A percentile compares a stretch with the other conserved stretches of the same genome.
Evolutionary conservation across 2,113 vertebrate species (phyloP).

Genomic region (Lucifuga dentata): DNA sequence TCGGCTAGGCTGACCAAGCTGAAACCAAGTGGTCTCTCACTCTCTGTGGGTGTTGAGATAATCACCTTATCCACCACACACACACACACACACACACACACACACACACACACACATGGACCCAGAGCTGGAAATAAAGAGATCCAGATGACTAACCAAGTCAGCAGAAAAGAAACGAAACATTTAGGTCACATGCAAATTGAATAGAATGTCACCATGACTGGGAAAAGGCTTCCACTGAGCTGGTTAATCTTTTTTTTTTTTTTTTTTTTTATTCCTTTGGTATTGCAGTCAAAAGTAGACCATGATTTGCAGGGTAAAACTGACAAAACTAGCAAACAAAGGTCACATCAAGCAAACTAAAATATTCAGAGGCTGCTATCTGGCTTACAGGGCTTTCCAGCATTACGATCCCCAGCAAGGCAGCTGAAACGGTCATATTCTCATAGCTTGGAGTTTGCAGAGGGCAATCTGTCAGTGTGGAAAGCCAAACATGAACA

Average conservation of each 20-base stretch:
- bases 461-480: slow-evolving; percentile 48
- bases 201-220: slow-evolving; percentile 39
- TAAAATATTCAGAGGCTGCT: slow-evolving; percentile 75
- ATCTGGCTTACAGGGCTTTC: slow-evolving; percentile 58
- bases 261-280: slow-evolving; percentile 29
- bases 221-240: not conserved
- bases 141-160: slow-evolving; percentile 47
- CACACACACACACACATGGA: not conserved
- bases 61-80: slow-evolving; percentile 48
- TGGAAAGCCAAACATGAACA: slow-evolving; percentile 58
- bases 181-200: slow-evolving; percentile 78
- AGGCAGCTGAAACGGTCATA: slow-evolving; percentile 35
- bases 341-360: slow-evolving; percentile 57
- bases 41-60: slow-evolving; percentile 46
- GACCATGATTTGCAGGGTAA: slow-evolving; percentile 53
- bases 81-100: slow-evolving; percentile 20
- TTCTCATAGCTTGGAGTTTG: slow-evolving; percentile 45
- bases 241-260: not conserved
- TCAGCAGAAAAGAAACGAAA: slow-evolving; percentile 64
- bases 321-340: slow-evolving; percentile 57
- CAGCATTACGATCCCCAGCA: slow-evolving; percentile 52
- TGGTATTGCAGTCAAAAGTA: slow-evolving; percentile 49
- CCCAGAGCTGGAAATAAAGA: slow-evolving; percentile 42
- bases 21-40: slow-evolving; percentile 14
- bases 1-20: slow-evolving; percentile 37